Evolutionary conservation across 1,140 invertebrate genomes (phyloP).

Genomic region (Magallana gigas): DNA sequence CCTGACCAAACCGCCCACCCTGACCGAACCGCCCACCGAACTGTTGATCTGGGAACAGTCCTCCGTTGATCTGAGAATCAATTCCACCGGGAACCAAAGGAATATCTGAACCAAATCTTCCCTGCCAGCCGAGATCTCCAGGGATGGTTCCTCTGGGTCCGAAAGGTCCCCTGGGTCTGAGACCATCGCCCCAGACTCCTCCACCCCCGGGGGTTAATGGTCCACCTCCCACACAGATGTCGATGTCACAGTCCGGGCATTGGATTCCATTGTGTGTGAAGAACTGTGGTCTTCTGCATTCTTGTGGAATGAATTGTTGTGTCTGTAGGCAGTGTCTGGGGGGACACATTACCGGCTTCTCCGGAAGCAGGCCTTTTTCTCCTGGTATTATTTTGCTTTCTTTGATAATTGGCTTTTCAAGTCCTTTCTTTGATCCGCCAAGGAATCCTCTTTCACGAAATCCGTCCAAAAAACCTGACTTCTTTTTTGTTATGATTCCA

Average conservation of each 20-base stretch:
- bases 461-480: background rate
- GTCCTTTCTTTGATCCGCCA: background rate
- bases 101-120: background rate
- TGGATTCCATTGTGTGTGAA: slow-evolving; percentile 31
- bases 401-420: background rate
- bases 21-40: background rate
- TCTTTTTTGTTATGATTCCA: background rate
- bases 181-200: background rate
- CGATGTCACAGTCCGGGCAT: slow-evolving; percentile 37
- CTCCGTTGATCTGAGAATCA: background rate
- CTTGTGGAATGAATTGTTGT: slow-evolving; percentile 19
- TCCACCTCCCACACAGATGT: slow-evolving; percentile 7
- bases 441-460: background rate
- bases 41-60: background rate
- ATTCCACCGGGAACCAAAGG: background rate
- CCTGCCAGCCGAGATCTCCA: background rate
- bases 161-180: background rate
- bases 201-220: background rate
- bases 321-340: slow-evolving; percentile 3
- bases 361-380: background rate
- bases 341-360: slow-evolving; percentile 15
- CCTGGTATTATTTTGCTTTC: background rate
- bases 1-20: background rate
- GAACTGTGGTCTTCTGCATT: slow-evolving; percentile 18
- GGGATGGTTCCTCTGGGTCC: background rate